Evolutionary conservation across 2,888 invertebrate species (phyloP).

Genomic region (Erpobdella octoculata): DNA sequence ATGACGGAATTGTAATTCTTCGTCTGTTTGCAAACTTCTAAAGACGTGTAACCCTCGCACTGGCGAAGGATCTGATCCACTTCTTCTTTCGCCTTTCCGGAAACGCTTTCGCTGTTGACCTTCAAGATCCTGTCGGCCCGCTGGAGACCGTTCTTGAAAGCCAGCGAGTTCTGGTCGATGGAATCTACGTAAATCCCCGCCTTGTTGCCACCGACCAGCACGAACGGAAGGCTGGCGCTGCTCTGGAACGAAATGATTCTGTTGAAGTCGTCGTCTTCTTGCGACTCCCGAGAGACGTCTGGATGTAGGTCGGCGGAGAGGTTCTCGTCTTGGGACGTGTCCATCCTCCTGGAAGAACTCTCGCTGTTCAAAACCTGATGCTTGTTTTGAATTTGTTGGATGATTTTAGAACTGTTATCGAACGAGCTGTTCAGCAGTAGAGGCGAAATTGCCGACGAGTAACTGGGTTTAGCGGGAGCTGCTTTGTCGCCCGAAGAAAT

Average conservation of each 20-base stretch:
- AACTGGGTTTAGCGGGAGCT: conserved; percentile 21
- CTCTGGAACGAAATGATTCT: conserved; percentile 29
- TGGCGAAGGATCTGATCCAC: conserved; percentile 27
- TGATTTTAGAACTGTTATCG: conserved; percentile 22
- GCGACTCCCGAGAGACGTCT: background rate
- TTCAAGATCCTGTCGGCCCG: conserved; percentile 36
- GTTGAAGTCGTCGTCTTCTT: conserved; percentile 14
- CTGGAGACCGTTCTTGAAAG: conserved; percentile 33
- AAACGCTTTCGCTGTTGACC: conserved; percentile 27
- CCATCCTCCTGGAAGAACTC: background rate
- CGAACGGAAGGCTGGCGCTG: conserved; percentile 28
- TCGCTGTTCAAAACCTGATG: background rate
- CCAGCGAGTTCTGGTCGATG: conserved; percentile 32
- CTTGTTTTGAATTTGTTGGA: conserved; percentile 15
- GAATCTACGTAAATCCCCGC: conserved; percentile 36
- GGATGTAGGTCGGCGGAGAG: background rate
- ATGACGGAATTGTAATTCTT: conserved; percentile 31
- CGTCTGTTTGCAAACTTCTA: conserved; percentile 30
- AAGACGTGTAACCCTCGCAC: conserved; percentile 7
- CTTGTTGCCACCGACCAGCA: conserved; percentile 37
- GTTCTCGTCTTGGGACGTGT: background rate
- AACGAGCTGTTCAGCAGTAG: background rate
- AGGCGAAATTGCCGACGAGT: conserved; percentile 22
- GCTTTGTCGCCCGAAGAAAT: conserved; percentile 24
- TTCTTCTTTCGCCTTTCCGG: conserved; percentile 35